These are phyloP conservation scores for Thamnaconus septentrionalis DNA, from an alignment of 2,113 vertebrate species.

Conservation along the genomic window DNA sequence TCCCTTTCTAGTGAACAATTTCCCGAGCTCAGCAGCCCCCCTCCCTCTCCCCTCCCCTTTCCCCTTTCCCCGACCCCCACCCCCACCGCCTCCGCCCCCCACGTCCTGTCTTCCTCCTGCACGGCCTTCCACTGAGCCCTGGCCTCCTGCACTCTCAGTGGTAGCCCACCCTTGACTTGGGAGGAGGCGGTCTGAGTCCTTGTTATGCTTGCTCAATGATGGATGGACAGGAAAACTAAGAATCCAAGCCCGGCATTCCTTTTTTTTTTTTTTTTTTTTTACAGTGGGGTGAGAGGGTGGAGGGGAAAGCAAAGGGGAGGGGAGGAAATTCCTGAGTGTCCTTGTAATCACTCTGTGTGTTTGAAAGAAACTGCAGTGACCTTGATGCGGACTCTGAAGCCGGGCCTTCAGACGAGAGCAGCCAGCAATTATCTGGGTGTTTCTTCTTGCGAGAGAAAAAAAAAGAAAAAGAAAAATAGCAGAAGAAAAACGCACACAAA, in stretches of 20 bases:
- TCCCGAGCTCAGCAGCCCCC: slow-evolving; percentile 49
- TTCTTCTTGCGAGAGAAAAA: slow-evolving; percentile 51
- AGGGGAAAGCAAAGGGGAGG: slow-evolving; percentile 28
- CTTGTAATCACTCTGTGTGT: slow-evolving; percentile 65
- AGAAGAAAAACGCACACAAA: slow-evolving; percentile 49
- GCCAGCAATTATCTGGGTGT: slow-evolving; percentile 60
- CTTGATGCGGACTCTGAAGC: slow-evolving; percentile 58
- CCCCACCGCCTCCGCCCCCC: too few relatives aligned
- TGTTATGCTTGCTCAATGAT: slow-evolving; percentile 70
- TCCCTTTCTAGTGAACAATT: slow-evolving; percentile 68
- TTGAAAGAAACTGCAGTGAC: slow-evolving; percentile 57
- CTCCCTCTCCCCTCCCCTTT: slow-evolving; percentile 24
- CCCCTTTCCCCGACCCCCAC: slow-evolving; percentile 56
- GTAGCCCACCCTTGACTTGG: slow-evolving; percentile 66
- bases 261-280: slow-evolving; percentile 24
- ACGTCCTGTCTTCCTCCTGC: too few relatives aligned
- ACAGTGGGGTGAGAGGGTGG: slow-evolving; percentile 49
- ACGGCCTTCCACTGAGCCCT: slow-evolving; percentile 44
- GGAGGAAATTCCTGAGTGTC: slow-evolving; percentile 57
- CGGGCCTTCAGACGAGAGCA: slow-evolving; percentile 33
- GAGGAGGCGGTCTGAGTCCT: slow-evolving; percentile 55
- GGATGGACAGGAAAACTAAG: slow-evolving; percentile 69
- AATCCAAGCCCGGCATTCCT: slow-evolving; percentile 68
- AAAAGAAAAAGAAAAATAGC: slow-evolving; percentile 33
- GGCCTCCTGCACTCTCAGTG: slow-evolving; percentile 63